These are phyloP conservation scores for Ptychochromis oligacanthus DNA, from an alignment of 2,113 vertebrate species.

Conservation along the genomic window DNA sequence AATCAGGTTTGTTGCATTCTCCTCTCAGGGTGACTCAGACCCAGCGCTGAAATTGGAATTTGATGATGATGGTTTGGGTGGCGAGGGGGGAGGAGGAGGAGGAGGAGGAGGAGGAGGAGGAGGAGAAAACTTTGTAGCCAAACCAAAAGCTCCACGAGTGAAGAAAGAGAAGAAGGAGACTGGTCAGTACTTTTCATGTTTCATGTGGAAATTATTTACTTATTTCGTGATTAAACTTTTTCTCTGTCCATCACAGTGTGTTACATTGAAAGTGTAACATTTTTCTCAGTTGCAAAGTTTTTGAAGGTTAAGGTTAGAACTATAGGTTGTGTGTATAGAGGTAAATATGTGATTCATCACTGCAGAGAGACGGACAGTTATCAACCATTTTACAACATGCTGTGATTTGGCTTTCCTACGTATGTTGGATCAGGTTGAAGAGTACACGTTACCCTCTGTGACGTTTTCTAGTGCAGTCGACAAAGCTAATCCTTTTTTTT, in stretches of 20 bases:
- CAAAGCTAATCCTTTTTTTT: not conserved
- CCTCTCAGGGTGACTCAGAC: constrained; percentile 86
- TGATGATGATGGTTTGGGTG: constrained; percentile 83
- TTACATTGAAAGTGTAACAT: not conserved
- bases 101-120: no score
- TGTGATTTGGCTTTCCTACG: not conserved
- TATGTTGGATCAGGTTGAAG: not conserved
- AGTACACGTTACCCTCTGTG: not conserved
- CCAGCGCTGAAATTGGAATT: constrained; percentile 88
- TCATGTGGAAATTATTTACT: not conserved
- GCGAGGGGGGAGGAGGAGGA: constrained; percentile 77
- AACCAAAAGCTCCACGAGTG: constrained; percentile 82
- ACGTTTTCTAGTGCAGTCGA: not conserved
- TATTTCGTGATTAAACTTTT: not conserved
- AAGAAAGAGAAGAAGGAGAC: constrained; percentile 95
- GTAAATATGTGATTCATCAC: no score
- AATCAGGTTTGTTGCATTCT: constrained; percentile 11
- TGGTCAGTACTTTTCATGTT: constrained; percentile 73
- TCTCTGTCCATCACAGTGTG: not conserved
- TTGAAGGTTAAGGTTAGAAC: not conserved
- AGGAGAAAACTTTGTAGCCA: constrained; percentile 81
- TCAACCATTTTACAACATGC: not conserved
- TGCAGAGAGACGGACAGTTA: not conserved
- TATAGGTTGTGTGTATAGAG: not conserved
- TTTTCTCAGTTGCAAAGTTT: not conserved